A percentile compares a stretch with the other conserved stretches of the same genome.
phyloP scores from a whole-genome alignment of 1,140 invertebrate genomes.

The Nephotettix cincticeps region DNA sequence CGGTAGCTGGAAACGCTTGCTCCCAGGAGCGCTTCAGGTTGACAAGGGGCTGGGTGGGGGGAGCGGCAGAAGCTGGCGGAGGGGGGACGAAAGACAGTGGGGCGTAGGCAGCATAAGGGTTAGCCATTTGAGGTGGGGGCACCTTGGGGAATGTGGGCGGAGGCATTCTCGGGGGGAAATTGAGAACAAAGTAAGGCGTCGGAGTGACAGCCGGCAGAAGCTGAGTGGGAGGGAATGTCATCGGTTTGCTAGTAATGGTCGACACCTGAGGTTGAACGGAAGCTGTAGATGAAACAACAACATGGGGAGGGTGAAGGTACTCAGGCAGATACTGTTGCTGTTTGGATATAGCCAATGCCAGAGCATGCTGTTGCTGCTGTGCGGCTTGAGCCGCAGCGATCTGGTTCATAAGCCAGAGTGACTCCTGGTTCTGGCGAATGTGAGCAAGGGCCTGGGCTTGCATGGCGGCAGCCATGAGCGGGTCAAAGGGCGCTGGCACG shows the following conservation, averaged over 20 bases:
- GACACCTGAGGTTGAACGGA: not conserved
- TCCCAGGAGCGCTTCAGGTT: conserved; percentile 36
- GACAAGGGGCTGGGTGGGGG: not conserved
- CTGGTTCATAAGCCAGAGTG: conserved; percentile 30
- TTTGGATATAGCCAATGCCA: conserved; percentile 14
- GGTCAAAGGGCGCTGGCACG: not conserved
- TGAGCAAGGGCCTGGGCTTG: conserved; percentile 16
- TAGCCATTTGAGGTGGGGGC: not conserved
- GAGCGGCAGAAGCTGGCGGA: not conserved
- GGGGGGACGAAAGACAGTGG: conserved; percentile 22
- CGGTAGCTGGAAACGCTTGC: conserved; percentile 37
- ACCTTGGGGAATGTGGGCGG: conserved; percentile 22
- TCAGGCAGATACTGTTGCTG: not conserved
- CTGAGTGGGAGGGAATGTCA: conserved; percentile 1
- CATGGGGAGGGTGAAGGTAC: not conserved
- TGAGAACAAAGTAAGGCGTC: conserved; percentile 17
- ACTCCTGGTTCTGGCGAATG: conserved; percentile 24
- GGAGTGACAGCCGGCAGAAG: conserved; percentile 15
- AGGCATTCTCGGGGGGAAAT: conserved; percentile 27
- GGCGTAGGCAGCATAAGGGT: not conserved
- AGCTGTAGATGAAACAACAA: not conserved
- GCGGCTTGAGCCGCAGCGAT: conserved; percentile 8
- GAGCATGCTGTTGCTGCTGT: conserved; percentile 20
- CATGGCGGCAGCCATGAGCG: conserved; percentile 17
- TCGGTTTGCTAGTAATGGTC: conserved; percentile 2